Evolutionary conservation across 2,888 invertebrate genomes (phyloP).

Genomic region (Steinernema carpocapsae): DNA sequence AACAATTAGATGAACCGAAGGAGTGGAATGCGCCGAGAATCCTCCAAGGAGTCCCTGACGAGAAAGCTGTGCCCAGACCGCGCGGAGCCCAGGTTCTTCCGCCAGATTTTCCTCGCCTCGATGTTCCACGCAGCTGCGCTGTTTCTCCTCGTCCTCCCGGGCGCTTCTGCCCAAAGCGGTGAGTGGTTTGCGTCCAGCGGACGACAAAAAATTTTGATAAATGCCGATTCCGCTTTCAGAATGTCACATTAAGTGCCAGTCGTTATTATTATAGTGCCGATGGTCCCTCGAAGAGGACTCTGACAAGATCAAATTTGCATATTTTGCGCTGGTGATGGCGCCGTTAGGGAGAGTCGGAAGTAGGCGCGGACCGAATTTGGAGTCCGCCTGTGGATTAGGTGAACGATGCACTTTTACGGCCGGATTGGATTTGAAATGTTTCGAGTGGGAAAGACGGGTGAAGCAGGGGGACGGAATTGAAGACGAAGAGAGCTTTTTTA

Average conservation of each 20-base stretch:
- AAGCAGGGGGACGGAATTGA: too few relatives aligned
- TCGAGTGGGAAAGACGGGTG: neutral
- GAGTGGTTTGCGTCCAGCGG: neutral
- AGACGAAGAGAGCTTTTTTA: too few relatives aligned
- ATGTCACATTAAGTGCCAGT: constrained; percentile 11
- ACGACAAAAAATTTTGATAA: neutral
- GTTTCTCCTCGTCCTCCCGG: neutral
- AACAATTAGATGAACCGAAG: neutral
- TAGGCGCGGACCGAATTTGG: neutral
- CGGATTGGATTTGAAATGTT: neutral
- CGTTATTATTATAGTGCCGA: constrained; percentile 16
- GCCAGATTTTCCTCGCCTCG: neutral
- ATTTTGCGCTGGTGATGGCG: neutral
- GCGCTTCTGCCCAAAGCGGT: constrained; percentile 6
- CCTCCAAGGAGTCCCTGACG: neutral
- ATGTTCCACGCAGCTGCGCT: neutral
- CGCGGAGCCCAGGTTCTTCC: neutral
- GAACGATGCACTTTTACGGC: neutral
- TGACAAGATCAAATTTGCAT: constrained; percentile 25
- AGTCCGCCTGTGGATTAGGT: constrained; percentile 12
- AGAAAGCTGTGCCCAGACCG: neutral
- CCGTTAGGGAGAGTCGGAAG: neutral
- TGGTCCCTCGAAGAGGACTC: constrained; percentile 13
- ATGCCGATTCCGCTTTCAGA: neutral
- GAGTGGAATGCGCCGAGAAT: constrained; percentile 1